Percentiles rank a stretch among this genome's conserved stretches.
These are phyloP conservation scores for Drosophila neotestacea DNA, from an alignment of 2,888 invertebrate species.

Conservation along the genomic window DNA sequence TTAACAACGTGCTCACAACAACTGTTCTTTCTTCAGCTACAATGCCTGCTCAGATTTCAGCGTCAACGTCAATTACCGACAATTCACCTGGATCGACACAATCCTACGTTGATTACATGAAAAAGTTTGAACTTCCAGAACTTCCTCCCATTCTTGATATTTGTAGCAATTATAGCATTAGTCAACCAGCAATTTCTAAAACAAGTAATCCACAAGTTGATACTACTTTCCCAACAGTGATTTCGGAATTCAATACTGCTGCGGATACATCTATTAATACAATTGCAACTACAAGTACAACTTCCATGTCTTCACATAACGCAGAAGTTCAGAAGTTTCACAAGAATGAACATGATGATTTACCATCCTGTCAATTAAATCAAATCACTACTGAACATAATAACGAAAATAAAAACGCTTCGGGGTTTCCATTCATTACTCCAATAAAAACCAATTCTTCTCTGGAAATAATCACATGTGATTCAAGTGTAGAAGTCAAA, in stretches of 20 bases:
- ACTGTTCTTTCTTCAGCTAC: slow-evolving; percentile 37
- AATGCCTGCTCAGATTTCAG: background rate
- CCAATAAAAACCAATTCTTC: background rate
- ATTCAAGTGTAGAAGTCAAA: background rate
- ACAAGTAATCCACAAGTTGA: background rate
- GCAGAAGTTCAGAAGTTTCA: slow-evolving; percentile 1
- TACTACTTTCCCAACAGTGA: background rate
- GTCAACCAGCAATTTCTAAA: background rate
- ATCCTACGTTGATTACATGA: slow-evolving; percentile 75
- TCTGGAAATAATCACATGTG: background rate
- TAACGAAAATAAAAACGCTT: background rate
- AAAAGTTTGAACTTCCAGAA: slow-evolving; percentile 69
- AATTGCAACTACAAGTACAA: background rate
- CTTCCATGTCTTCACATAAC: slow-evolving; percentile 1
- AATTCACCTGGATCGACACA: slow-evolving; percentile 7
- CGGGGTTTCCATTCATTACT: background rate
- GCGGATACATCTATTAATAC: background rate
- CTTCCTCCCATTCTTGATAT: slow-evolving; percentile 58
- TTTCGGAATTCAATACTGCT: background rate
- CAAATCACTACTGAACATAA: background rate
- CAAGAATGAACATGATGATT: background rate
- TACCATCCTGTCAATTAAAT: background rate
- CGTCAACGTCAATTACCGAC: slow-evolving; percentile 5
- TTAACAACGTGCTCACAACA: slow-evolving; percentile 60
- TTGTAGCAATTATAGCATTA: slow-evolving; percentile 9